These are phyloP conservation scores for Microtus montanus DNA, from an alignment of 2,113 vertebrate species.

Conservation along the genomic window DNA sequence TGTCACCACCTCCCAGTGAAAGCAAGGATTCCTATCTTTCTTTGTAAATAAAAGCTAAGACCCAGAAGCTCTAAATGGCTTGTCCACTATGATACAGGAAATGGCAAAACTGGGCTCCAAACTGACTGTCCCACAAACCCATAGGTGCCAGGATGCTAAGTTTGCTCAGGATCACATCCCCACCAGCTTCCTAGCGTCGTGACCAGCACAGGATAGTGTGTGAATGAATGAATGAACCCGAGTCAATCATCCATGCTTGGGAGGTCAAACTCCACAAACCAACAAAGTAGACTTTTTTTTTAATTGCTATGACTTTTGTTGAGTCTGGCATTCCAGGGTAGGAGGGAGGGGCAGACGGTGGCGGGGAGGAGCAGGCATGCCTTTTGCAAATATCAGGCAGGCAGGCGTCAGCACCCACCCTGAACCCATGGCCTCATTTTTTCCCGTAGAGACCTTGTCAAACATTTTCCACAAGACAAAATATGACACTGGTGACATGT, in stretches of 20 bases:
- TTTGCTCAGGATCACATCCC: accelerated
- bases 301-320: background rate
- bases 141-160: accelerated
- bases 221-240: background rate
- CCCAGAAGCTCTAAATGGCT: no score
- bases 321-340: background rate
- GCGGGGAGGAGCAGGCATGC: no score
- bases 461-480: background rate
- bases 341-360: no score
- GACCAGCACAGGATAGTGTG: background rate
- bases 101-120: background rate
- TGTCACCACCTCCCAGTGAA: background rate
- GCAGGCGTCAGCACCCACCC: no score
- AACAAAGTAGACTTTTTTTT: background rate
- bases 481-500: background rate
- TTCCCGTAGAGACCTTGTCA: background rate
- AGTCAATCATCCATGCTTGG: background rate
- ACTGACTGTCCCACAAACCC: accelerated
- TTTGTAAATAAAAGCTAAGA: background rate
- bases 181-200: background rate
- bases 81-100: background rate
- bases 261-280: background rate
- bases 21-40: background rate
- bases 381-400: background rate
- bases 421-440: background rate